Conservation (phyloP, 2,113 vertebrate species). For the Theristicus caerulescens region DNA sequence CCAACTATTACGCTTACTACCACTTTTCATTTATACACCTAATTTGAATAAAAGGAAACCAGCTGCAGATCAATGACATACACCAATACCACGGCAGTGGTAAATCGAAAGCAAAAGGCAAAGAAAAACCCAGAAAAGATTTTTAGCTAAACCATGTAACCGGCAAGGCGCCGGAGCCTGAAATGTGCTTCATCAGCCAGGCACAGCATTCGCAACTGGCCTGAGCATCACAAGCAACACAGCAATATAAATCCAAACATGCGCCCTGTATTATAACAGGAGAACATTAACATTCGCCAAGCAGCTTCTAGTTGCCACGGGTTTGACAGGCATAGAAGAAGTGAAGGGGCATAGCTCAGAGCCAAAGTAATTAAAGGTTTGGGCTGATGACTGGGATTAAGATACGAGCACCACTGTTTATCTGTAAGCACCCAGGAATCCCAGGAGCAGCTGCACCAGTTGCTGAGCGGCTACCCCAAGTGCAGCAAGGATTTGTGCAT, state of each 20-base stretch:
- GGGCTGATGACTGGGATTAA: not conserved
- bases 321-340: not conserved
- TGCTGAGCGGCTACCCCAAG: not conserved
- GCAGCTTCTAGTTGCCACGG: accelerated
- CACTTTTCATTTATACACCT: constrained; percentile 6
- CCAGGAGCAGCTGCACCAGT: not conserved
- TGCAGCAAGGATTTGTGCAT: not conserved
- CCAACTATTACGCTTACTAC: not conserved
- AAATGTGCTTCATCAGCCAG: not conserved
- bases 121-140: not conserved
- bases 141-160: not conserved
- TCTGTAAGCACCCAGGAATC: not conserved
- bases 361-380: not conserved
- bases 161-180: not conserved
- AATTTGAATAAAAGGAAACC: constrained; percentile 13
- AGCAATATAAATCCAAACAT: not conserved
- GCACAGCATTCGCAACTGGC: not conserved
- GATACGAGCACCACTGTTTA: not conserved
- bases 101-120: not conserved
- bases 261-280: not conserved
- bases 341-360: not conserved
- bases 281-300: not conserved
- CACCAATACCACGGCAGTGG: not conserved
- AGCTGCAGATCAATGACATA: not conserved
- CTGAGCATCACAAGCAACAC: not conserved